A percentile compares a stretch with the other conserved stretches of the same genome.
These are phyloP conservation scores for Radopholus similis DNA, from an alignment of 1,140 invertebrate species.

Conservation along the genomic window DNA sequence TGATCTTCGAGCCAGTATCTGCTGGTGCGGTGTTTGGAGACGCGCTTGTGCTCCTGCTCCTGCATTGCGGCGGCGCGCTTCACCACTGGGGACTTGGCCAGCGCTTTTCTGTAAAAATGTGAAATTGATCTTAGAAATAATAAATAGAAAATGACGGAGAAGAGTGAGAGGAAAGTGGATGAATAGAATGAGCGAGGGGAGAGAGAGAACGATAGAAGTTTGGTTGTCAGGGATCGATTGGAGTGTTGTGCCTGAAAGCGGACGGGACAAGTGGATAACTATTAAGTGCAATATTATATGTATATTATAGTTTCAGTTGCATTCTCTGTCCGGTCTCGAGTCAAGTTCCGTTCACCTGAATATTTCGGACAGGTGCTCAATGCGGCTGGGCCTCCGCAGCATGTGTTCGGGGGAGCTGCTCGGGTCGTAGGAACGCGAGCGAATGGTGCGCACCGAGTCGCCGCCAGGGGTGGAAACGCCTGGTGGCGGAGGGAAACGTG, in stretches of 20 bases:
- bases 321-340: too few relatives aligned
- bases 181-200: constrained; percentile 7
- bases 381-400: constrained; percentile 50
- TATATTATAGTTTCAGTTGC: too few relatives aligned
- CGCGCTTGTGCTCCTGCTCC: constrained; percentile 51
- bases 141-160: constrained; percentile 1
- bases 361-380: constrained; percentile 58
- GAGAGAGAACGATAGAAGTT: constrained; percentile 16
- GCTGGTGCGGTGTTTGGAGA: constrained; percentile 56
- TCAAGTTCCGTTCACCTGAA: constrained; percentile 45
- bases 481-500: background rate
- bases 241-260: constrained; percentile 7
- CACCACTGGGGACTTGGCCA: constrained; percentile 60
- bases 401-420: constrained; percentile 42
- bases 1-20: constrained; percentile 59
- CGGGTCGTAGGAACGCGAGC: constrained; percentile 57
- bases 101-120: constrained; percentile 55
- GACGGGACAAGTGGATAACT: background rate
- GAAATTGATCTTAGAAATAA: background rate
- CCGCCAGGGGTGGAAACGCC: constrained; percentile 20
- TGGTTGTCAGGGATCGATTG: background rate
- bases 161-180: constrained; percentile 19
- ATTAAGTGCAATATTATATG: background rate
- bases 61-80: constrained; percentile 55
- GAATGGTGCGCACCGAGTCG: constrained; percentile 46